Evolutionary conservation across 1,140 invertebrate genomes (phyloP).

Genomic region (Psix sp.): DNA sequence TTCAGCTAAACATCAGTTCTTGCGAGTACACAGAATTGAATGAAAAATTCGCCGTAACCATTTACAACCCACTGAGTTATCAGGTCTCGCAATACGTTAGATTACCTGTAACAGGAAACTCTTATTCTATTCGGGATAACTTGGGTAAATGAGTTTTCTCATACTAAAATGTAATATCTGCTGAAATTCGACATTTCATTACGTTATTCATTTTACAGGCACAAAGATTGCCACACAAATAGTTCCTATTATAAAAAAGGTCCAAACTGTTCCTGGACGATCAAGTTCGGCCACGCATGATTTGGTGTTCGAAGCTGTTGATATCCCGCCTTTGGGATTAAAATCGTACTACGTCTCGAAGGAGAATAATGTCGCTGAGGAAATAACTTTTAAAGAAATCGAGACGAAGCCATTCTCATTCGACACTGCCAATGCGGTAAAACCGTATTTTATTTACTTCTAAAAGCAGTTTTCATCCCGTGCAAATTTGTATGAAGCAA

Average conservation of each 20-base stretch:
- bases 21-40: slow-evolving; percentile 81
- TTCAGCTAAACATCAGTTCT: slow-evolving; percentile 81
- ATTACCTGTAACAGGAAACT: slow-evolving; percentile 81
- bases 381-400: background rate
- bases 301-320: slow-evolving; percentile 81
- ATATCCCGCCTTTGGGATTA: slow-evolving; percentile 83
- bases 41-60: slow-evolving; percentile 81
- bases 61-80: slow-evolving; percentile 90
- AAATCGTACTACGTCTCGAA: slow-evolving; percentile 79
- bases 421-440: background rate
- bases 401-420: background rate
- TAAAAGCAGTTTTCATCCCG: background rate
- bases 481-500: too few relatives aligned
- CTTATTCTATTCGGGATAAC: slow-evolving; percentile 82
- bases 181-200: background rate
- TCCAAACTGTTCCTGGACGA: slow-evolving; percentile 82
- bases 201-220: slow-evolving; percentile 66
- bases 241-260: slow-evolving; percentile 79
- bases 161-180: background rate
- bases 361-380: slow-evolving; percentile 2
- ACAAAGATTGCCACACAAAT: slow-evolving; percentile 79
- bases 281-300: slow-evolving; percentile 80
- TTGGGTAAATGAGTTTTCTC: slow-evolving; percentile 71
- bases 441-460: background rate
- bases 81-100: slow-evolving; percentile 81